Evolutionary conservation across 2,888 invertebrate genomes (phyloP), one percentile per base, ranked within the genome.

Genomic region (Griposia aprilina): DNA sequence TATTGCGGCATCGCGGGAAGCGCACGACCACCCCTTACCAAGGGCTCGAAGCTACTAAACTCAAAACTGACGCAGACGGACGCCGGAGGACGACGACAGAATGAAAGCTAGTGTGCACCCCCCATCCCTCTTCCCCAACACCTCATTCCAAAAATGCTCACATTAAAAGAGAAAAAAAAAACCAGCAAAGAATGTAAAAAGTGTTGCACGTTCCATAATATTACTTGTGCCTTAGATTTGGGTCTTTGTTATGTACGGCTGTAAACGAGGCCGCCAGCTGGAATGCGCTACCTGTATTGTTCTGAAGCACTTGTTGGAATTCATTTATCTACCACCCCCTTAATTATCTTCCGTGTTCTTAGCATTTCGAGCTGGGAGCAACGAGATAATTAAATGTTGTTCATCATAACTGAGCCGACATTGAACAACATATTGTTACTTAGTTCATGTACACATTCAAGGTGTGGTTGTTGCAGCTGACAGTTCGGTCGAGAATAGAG

Each of bases 71-170:
- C 90, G 91, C 90, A 91, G 90, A 90, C 91, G 90, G 89, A 88
- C 81, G 86, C 86, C 90, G 88, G 89, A 88, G 87, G 87, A 89
- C 90, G 88, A 86, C 89, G 92, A 92, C 91, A 94, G 93, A 94
- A 93, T 92, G 92, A 93, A 94, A 92, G 92, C 93, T 91, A 86
- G 90, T 90, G 86, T 91, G 90, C 92, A 92, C 93, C 93, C 93
- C 92, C 90, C 93, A 91, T 84, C 90, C 93, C 91, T 70, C 85
- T 87, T 90, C 91, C 93, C 91, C 89, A 90, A 91, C 93, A 92
- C 91, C 90, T 91, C 91, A 90, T 91, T 90, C 88, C 89, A 90
- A 94, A 94, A 95, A 95, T 95, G 94, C 95, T 96, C 94, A 94
- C 93, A 92, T 93, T 92, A 92, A 91, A 93, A 93, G 90, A 90